Base-by-base conservation (phyloP, 2,113 vertebrate species). In the Lucifuga dentata region DNA sequence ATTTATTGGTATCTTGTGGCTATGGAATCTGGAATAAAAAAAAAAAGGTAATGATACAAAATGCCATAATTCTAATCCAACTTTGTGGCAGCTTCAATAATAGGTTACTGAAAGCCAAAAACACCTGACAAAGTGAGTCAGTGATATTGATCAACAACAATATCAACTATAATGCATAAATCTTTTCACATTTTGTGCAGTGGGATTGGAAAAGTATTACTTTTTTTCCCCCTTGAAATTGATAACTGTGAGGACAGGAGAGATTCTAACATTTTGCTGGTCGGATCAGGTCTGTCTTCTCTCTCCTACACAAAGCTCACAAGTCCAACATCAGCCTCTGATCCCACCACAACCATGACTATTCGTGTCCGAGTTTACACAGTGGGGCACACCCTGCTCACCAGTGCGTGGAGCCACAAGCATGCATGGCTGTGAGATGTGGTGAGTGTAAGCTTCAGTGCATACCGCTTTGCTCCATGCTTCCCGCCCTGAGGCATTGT, bases 391-490 rank as follows among this genome's bases (percentile, higher is more conserved):
- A 44, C 79, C 73, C 75, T 78, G 80, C 83, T 45, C 24, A 67
- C 61, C 76, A 43, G 80, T 73, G 83, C 85, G 71, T 83, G 73
- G 73, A 84, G 68, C 56, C 73, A 83, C 76, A 17, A 53, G 60
- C 64, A 56, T 44, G 69, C 82, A 52, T 6, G 63, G 32, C 68
- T 66, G 52, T 13, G 38, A 64, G 45, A 46, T n/a, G 66, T 13
- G 26, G 51, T 11, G 41, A 36, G 55, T 64, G 66, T 13, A 69
- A 48, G 75, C 76, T 68, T 62, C 56, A 40, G 78, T 40, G 78
- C 56, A 74, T 57, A 35, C 58, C 55, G 64, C 64, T 72, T 56
- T 23, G 62, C 70, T 72, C 52, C 49, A 19, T 50, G 68, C 57
- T 49, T 70, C 64, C 65, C 24, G 50, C 71, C 63, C 73, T 8